Base-by-base conservation (phyloP, 2,113 vertebrate genomes). In the Regulus satrapa region DNA sequence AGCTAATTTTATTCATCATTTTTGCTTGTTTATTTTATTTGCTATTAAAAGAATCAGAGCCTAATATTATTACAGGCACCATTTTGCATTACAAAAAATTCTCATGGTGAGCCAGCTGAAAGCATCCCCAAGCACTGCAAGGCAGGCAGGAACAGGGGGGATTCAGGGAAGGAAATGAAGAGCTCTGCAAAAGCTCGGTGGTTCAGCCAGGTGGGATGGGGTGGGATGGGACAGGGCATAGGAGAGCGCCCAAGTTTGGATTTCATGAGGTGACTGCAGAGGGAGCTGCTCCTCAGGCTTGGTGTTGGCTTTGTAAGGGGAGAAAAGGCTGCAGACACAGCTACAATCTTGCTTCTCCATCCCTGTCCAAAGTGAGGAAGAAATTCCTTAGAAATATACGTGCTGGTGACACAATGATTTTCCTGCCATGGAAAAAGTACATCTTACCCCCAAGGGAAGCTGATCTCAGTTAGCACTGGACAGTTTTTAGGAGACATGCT, bases 251-350 rank as follows among this genome's bases (percentile, higher is more conserved):
- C 10, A 0, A 77, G 55, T 63, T 20, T 54, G 73, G 48, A 66
- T 96, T 85, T 83, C 67, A 12, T 14, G 12, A 63, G 45, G 51
- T 49, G 92, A 48, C 94, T 94, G 75, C 78, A 96, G 92, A 92
- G 95, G 92, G 78, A 88, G 93, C 88, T 86, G 92, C 94, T 96
- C 72, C 85, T 94, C 90, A 84, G 64, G 36, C 48, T 3, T 95
- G 66, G 8, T 51, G 49, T 38, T 41, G 21, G 40, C 18, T 82
- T 69, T 36, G 36, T 4, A 38, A 86, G 20, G 26, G 45, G 63
- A 84, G n/a, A 76, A 34, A 56, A 51, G n/a, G 32, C 58, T 85
- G 41, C 63, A 86, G 51, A 81, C 46, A 77, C 18, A 83, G 59
- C 13, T 67, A 51, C 17, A 62, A 14, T 5, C 54, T 31, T 48